Percentiles rank a stretch among this genome's conserved stretches.
Conservation (phyloP, 2,797 vertebrate species). For the Uromys caudimaculatus region DNA sequence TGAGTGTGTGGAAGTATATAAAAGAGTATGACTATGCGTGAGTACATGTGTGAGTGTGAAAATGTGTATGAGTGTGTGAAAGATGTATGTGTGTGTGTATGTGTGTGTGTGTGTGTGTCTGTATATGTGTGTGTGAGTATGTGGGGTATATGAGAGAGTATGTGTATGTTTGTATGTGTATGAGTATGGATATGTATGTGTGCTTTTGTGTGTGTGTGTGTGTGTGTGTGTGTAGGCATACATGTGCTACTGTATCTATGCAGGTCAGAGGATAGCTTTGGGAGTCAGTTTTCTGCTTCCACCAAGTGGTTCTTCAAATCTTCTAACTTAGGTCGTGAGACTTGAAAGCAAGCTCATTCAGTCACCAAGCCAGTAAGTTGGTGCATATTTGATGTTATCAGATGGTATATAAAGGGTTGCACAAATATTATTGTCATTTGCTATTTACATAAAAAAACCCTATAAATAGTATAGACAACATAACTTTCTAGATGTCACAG, state of each 20-base stretch:
- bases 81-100: not conserved
- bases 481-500: not conserved
- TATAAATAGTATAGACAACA: not conserved
- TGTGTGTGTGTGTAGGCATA: not conserved
- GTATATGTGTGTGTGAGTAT: not conserved
- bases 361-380: not conserved
- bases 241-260: not conserved
- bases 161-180: not conserved
- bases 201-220: not conserved
- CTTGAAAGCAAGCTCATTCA: not conserved
- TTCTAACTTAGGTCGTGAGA: not conserved
- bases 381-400: not conserved
- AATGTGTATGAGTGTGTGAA: not conserved
- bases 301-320: not conserved
- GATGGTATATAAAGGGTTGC: not conserved
- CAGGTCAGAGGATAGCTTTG: not conserved
- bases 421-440: not conserved
- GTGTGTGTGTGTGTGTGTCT: not conserved
- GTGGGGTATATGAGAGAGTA: not conserved
- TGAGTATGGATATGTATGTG: not conserved
- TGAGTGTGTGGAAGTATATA: not conserved
- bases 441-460: not conserved
- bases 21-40: not conserved
- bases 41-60: not conserved
- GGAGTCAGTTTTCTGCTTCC: not conserved